phyloP scores from a whole-genome alignment of 2,113 vertebrate genomes.

The Nyctereutes procyonoides region DNA sequence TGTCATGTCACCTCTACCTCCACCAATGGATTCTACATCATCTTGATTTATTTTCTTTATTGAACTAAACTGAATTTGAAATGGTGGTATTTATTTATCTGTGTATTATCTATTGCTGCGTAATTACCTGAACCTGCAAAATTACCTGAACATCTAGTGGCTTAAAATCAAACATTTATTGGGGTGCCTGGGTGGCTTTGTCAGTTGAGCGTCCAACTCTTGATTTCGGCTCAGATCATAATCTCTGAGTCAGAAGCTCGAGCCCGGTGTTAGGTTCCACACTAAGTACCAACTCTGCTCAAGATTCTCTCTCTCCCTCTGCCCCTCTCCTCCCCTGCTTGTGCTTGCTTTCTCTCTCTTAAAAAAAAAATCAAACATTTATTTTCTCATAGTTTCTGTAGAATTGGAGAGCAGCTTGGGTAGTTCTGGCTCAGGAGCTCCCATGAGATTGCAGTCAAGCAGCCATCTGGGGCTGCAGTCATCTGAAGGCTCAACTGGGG shows the following conservation, averaged over 20 bases:
- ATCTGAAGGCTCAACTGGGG: neutral
- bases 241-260: neutral
- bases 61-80: neutral
- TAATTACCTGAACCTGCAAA: neutral
- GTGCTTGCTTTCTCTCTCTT: too few species aligned
- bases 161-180: neutral
- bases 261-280: neutral
- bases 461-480: neutral
- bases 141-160: neutral
- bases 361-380: neutral
- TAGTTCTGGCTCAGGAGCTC: neutral
- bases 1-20: neutral
- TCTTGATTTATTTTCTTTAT: conserved; percentile 16
- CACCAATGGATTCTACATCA: neutral
- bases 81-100: neutral
- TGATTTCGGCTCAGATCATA: neutral
- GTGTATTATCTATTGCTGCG: neutral
- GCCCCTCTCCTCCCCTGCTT: neutral
- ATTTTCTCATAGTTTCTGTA: neutral
- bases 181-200: neutral
- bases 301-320: neutral
- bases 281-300: neutral
- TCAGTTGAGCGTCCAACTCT: neutral
- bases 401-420: neutral
- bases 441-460: neutral